These are phyloP conservation scores for Lytechinus pictus DNA, from an alignment of 35 echinoderm and acorn worm species.

Conservation along the genomic window DNA sequence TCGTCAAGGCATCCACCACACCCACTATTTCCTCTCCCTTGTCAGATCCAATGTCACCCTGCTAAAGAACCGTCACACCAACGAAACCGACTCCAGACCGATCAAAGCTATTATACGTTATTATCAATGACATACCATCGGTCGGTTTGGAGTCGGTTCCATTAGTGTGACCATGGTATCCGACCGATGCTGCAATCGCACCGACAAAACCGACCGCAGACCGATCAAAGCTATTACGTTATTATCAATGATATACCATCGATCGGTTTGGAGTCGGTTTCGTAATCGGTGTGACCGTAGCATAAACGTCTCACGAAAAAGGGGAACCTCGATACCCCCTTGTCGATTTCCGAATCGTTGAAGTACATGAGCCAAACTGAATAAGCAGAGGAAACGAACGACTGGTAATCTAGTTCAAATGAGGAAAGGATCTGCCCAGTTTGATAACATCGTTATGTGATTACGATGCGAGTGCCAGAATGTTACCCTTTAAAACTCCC, in stretches of 20 bases:
- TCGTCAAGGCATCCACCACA: not conserved
- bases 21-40: not conserved
- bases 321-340: not conserved
- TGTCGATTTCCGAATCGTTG: not conserved
- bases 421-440: constrained; percentile 8
- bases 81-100: not conserved
- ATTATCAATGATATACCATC: too few species aligned
- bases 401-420: not conserved
- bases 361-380: not conserved
- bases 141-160: too few species aligned
- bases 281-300: too few species aligned
- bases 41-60: not conserved
- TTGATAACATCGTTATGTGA: not conserved
- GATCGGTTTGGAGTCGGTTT: too few species aligned
- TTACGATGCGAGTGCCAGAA: not conserved
- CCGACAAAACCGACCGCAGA: too few species aligned
- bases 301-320: not conserved
- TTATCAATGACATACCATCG: too few species aligned
- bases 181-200: too few species aligned
- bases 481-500: not conserved
- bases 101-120: too few species aligned
- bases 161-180: too few species aligned
- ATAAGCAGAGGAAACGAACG: not conserved
- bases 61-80: not conserved
- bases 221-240: too few species aligned